A percentile compares a stretch with the other conserved stretches of the same genome.
phyloP scores from a whole-genome alignment of 2,113 vertebrate genomes.

The Notiomystis cincta region DNA sequence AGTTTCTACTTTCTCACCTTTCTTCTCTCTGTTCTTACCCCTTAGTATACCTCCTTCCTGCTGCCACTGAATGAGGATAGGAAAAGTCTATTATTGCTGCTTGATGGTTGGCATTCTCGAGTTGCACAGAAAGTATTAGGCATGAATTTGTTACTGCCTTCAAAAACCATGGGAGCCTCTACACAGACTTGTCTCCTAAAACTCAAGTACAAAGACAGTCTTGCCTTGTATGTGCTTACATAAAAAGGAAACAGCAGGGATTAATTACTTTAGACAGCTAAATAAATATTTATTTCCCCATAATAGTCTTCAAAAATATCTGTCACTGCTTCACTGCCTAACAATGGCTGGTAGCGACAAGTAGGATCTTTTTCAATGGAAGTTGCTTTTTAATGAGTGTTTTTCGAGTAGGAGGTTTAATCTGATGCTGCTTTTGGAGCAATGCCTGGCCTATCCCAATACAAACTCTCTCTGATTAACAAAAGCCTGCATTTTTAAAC shows the following conservation, averaged over 20 bases:
- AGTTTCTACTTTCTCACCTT: background rate
- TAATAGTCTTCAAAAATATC: conserved; percentile 64
- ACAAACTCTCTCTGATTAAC: conserved; percentile 50
- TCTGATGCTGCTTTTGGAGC: conserved; percentile 53
- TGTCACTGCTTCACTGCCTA: conserved; percentile 52
- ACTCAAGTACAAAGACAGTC: conserved; percentile 48
- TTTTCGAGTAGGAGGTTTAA: conserved; percentile 52
- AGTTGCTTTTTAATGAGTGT: conserved; percentile 57
- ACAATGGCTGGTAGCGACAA: conserved; percentile 53
- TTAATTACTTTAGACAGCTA: conserved; percentile 73
- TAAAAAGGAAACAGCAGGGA: conserved; percentile 64
- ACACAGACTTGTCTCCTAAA: conserved; percentile 27
- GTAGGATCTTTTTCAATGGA: conserved; percentile 54
- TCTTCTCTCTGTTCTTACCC: background rate
- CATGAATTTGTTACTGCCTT: conserved; percentile 35
- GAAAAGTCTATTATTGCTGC: conserved; percentile 12
- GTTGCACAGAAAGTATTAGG: background rate
- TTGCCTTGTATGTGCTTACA: conserved; percentile 67
- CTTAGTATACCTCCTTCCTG: background rate
- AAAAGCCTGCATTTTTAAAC: conserved; percentile 50
- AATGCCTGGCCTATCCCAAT: conserved; percentile 36
- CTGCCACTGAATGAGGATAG: background rate
- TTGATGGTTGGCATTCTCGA: background rate
- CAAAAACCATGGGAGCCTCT: background rate
- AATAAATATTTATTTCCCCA: conserved; percentile 72